Evolutionary conservation across 2,113 vertebrate genomes (phyloP).

Genomic region (Pseudorectes ferrugineus): DNA sequence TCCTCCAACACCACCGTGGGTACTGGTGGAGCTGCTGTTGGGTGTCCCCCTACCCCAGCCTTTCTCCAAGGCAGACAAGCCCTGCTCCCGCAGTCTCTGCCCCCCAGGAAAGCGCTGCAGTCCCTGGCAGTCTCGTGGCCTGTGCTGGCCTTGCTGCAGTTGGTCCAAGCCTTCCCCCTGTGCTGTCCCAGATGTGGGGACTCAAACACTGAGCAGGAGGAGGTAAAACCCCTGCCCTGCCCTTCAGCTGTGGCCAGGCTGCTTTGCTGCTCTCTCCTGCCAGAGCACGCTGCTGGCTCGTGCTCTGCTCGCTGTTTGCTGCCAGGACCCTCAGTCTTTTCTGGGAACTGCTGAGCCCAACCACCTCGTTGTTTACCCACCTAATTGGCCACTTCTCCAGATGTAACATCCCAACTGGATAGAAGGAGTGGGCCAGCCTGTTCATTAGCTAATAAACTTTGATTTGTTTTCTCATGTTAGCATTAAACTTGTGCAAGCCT

Average conservation of each 20-base stretch:
- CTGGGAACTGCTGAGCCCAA: not conserved
- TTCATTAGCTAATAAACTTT: not conserved
- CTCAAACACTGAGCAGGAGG: not conserved
- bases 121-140: accelerated
- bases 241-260: not conserved
- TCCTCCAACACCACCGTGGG: accelerated
- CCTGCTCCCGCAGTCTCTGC: not conserved
- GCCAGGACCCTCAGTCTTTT: not conserved
- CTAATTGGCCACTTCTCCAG: not conserved
- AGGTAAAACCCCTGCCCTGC: not conserved
- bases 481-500: not conserved
- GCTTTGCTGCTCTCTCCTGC: not conserved
- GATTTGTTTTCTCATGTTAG: not conserved
- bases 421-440: not conserved
- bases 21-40: not conserved
- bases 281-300: not conserved
- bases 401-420: not conserved
- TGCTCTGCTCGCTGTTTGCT: not conserved
- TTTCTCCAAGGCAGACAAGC: not conserved
- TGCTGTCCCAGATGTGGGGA: not conserved
- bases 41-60: not conserved
- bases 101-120: accelerated
- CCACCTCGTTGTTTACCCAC: not conserved
- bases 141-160: not conserved
- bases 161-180: not conserved